These are phyloP conservation scores for Gymnocheta viridis DNA, from an alignment of 2,888 invertebrate species.

Conservation along the genomic window DNA sequence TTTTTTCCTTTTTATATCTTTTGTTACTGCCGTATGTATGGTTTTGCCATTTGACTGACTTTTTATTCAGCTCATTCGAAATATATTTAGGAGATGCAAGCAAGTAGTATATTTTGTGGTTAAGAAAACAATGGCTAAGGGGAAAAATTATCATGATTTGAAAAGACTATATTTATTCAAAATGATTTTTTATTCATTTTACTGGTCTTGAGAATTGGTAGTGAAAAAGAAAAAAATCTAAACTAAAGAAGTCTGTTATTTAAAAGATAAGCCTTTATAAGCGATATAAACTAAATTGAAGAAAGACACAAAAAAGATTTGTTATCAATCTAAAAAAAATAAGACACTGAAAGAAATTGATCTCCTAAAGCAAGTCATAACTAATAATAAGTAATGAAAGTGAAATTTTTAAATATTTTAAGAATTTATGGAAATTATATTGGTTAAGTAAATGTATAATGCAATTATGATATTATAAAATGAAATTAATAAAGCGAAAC, in stretches of 20 bases:
- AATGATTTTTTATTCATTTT: constrained; percentile 45
- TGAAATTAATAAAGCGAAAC: no score
- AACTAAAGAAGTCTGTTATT: constrained; percentile 47
- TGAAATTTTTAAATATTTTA: not conserved
- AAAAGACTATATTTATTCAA: constrained; percentile 65
- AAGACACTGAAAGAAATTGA: constrained; percentile 21
- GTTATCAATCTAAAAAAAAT: constrained; percentile 36
- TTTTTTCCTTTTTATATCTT: constrained; percentile 50
- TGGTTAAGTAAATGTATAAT: no score
- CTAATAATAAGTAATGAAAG: not conserved
- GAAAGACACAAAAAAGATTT: constrained; percentile 8
- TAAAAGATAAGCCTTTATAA: constrained; percentile 44
- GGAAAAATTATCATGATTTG: constrained; percentile 64
- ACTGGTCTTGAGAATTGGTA: constrained; percentile 17
- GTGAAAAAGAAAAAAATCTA: not conserved
- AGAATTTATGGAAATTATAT: not conserved
- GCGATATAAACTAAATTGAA: constrained; percentile 21
- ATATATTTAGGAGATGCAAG: constrained; percentile 24
- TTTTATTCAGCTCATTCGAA: constrained; percentile 41
- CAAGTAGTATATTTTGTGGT: constrained; percentile 11
- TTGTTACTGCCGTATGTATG: constrained; percentile 42
- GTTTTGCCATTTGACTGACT: constrained; percentile 37
- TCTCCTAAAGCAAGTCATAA: not conserved
- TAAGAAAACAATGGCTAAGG: constrained; percentile 59
- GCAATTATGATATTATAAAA: no score